Percentiles rank a stretch among this genome's conserved stretches.
These are phyloP conservation scores for Formica selysi DNA, from an alignment of 1,140 invertebrate genomes.

Conservation along the genomic window DNA sequence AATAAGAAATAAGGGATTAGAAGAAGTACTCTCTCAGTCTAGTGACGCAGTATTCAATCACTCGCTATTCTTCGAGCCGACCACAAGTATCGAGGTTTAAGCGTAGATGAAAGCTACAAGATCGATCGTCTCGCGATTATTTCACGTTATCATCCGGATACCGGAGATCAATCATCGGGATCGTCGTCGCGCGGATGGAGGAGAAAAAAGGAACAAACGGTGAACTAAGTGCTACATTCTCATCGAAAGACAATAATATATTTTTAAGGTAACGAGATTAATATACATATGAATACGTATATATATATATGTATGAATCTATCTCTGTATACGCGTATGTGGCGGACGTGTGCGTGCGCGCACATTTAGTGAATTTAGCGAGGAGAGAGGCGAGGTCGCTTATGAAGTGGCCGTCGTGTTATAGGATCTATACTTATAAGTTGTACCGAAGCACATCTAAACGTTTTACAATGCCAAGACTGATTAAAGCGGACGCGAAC, in stretches of 20 bases:
- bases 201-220: slow-evolving; percentile 11
- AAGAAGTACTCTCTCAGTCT: slow-evolving; percentile 20
- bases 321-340: slow-evolving; percentile 77
- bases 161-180: slow-evolving; percentile 7
- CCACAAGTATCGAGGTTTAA: background rate
- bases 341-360: background rate
- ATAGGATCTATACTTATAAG: slow-evolving; percentile 70
- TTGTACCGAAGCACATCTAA: slow-evolving; percentile 78
- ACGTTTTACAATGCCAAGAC: slow-evolving; percentile 84
- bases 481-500: slow-evolving; percentile 77
- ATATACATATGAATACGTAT: slow-evolving; percentile 68
- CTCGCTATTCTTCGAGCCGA: slow-evolving; percentile 19
- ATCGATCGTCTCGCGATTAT: slow-evolving; percentile 22
- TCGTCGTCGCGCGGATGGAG: background rate
- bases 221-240: slow-evolving; percentile 84
- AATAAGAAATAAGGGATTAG: slow-evolving; percentile 40
- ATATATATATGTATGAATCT: slow-evolving; percentile 74
- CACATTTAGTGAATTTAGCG: slow-evolving; percentile 13
- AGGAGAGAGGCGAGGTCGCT: background rate
- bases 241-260: slow-evolving; percentile 87
- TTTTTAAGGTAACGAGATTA: slow-evolving; percentile 82
- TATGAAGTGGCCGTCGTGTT: slow-evolving; percentile 47
- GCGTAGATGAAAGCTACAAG: background rate
- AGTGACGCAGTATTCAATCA: background rate
- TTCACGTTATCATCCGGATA: slow-evolving; percentile 30